These are phyloP conservation scores for Drosophila nigromelanica DNA, from an alignment of 1,140 invertebrate genomes.

Conservation along the genomic window DNA sequence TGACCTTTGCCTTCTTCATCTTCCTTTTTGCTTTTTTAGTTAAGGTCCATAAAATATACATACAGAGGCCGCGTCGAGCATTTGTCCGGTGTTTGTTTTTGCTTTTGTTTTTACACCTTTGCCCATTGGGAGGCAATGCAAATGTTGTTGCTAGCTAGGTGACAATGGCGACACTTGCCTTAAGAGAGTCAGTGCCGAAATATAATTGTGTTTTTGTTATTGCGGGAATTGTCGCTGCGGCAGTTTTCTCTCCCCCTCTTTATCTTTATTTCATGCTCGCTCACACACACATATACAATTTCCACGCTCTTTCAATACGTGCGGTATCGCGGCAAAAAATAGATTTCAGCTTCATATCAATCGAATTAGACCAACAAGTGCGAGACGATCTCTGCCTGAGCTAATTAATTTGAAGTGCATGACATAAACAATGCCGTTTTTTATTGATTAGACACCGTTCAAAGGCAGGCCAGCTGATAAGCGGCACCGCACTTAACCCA, in stretches of 20 bases:
- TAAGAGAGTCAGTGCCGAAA: conserved; percentile 30
- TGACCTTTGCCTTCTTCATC: conserved; percentile 66
- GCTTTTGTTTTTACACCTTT: conserved; percentile 63
- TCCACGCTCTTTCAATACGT: conserved; percentile 18
- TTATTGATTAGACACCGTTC: conserved; percentile 61
- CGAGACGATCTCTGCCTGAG: conserved; percentile 15
- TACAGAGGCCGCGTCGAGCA: conserved; percentile 22
- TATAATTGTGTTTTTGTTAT: conserved; percentile 54
- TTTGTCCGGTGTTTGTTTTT: conserved; percentile 57
- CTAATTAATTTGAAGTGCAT: conserved; percentile 56
- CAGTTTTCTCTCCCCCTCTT: not conserved
- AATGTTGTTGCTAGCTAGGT: conserved; percentile 19
- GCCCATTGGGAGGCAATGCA: conserved; percentile 11
- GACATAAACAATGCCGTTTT: conserved; percentile 43
- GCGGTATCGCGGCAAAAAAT: conserved; percentile 30
- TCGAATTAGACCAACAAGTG: conserved; percentile 53
- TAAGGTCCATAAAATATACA: conserved; percentile 70
- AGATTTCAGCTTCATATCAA: conserved; percentile 50
- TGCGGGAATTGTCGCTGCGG: not conserved
- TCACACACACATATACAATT: not conserved
- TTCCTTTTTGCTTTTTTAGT: conserved; percentile 57
- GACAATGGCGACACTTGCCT: conserved; percentile 15
- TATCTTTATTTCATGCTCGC: not conserved
- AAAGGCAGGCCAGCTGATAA: conserved; percentile 55
- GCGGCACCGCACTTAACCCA: conserved; percentile 67